phyloP scores from a whole-genome alignment of 2,797 vertebrate genomes.

The Sebastes dallii region DNA sequence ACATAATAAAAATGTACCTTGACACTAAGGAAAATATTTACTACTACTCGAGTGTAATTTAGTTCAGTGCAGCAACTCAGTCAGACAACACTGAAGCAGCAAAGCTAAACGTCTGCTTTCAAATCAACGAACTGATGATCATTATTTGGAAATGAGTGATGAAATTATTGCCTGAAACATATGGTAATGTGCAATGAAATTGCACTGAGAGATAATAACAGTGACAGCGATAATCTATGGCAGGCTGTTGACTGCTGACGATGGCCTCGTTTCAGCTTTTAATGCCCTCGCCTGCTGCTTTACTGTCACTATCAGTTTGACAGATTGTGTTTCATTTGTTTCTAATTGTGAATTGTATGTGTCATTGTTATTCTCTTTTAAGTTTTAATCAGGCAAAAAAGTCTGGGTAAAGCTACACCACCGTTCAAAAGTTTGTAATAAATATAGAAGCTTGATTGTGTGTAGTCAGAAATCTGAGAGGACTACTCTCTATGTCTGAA shows the following conservation, averaged over 20 bases:
- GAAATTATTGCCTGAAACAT: conserved; percentile 50
- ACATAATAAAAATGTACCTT: too few species aligned
- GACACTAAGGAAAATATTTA: too few species aligned
- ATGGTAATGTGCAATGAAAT: conserved; percentile 48
- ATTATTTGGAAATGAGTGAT: conserved; percentile 59
- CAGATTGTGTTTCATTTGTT: conserved; percentile 9
- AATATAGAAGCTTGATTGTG: background rate
- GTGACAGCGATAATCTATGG: conserved; percentile 36
- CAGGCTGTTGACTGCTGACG: conserved; percentile 21
- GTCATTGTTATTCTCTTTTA: background rate
- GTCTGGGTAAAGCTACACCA: background rate
- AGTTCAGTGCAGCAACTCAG: background rate
- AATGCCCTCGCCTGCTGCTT: conserved; percentile 38
- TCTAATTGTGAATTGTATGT: conserved; percentile 1
- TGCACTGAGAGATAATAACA: conserved; percentile 41
- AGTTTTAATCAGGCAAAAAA: background rate
- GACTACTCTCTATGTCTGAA: background rate
- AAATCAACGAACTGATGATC: conserved; percentile 48
- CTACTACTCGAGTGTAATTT: too few species aligned
- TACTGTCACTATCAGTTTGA: conserved; percentile 32
- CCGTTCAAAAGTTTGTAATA: background rate
- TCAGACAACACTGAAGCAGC: conserved; percentile 6
- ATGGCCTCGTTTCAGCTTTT: conserved; percentile 36
- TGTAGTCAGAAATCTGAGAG: background rate
- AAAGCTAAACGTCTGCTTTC: conserved; percentile 22